A percentile compares a stretch with the other conserved stretches of the same genome.
Evolutionary conservation across 2,797 vertebrate genomes (phyloP).

Genomic region (Arnoldichthys spilopterus): DNA sequence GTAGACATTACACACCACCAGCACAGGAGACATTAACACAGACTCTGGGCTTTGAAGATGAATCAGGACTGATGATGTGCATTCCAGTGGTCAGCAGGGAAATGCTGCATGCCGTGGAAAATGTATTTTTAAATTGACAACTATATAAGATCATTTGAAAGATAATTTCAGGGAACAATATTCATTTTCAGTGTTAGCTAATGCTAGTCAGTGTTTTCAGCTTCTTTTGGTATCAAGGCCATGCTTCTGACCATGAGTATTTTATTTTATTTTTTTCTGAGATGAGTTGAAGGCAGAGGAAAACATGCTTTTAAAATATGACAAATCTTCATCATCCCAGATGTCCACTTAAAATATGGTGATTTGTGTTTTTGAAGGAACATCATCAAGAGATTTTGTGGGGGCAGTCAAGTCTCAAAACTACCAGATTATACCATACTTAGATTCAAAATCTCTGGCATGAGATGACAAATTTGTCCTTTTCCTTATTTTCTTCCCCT

Average conservation of each 20-base stretch:
- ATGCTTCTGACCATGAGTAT: not conserved
- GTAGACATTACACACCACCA: too few relatives aligned
- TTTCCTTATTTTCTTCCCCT: slow-evolving; percentile 29
- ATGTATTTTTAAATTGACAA: not conserved
- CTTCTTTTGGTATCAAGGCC: not conserved
- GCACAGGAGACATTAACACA: not conserved
- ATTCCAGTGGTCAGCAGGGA: not conserved
- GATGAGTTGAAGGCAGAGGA: slow-evolving; percentile 4
- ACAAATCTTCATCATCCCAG: slow-evolving; percentile 36
- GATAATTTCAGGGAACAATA: not conserved
- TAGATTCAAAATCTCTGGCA: slow-evolving; percentile 67
- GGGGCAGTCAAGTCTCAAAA: slow-evolving; percentile 47
- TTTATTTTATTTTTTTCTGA: not conserved
- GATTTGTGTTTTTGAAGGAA: slow-evolving; percentile 62
- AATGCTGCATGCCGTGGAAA: not conserved
- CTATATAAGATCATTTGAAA: not conserved
- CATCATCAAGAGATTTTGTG: slow-evolving; percentile 58
- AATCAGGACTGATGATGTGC: not conserved
- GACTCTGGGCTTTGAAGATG: not conserved
- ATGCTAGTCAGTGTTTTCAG: not conserved
- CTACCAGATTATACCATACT: slow-evolving; percentile 63
- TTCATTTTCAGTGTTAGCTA: not conserved
- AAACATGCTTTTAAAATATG: slow-evolving; percentile 18
- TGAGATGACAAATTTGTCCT: slow-evolving; percentile 49
- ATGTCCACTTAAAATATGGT: slow-evolving; percentile 38